These are phyloP conservation scores for Hormaphis cornu DNA, from an alignment of 1,140 invertebrate species.

Conservation along the genomic window DNA sequence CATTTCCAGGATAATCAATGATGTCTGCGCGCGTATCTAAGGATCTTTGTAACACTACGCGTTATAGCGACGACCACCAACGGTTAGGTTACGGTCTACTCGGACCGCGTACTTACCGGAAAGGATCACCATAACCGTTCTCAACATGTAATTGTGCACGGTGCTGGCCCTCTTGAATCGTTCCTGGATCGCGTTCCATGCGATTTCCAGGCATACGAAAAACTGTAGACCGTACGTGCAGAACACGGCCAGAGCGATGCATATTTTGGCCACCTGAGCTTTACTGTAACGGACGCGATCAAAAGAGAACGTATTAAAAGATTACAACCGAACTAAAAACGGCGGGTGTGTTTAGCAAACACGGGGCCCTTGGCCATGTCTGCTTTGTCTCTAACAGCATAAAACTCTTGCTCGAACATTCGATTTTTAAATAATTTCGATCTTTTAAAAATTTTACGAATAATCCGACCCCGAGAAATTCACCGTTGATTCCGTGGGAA, in stretches of 20 bases:
- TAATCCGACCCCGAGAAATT: too few relatives aligned
- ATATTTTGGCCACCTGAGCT: constrained; percentile 73
- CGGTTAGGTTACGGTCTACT: not conserved
- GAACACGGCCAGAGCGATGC: constrained; percentile 80
- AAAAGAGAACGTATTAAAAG: constrained; percentile 32
- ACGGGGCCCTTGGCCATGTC: too few relatives aligned
- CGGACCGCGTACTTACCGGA: constrained; percentile 6
- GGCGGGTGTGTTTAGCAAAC: too few relatives aligned
- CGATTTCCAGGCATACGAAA: constrained; percentile 82
- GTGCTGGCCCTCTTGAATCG: constrained; percentile 55
- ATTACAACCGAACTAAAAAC: too few relatives aligned
- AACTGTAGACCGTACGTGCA: constrained; percentile 93
- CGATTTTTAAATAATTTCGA: too few relatives aligned
- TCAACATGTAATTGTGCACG: constrained; percentile 65
- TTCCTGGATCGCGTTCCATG: constrained; percentile 63
- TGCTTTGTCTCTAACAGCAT: too few relatives aligned
- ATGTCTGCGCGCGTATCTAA: not conserved
- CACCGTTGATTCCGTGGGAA: too few relatives aligned
- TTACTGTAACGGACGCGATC: constrained; percentile 51
- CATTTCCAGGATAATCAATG: not conserved
- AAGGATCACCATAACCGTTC: constrained; percentile 50
- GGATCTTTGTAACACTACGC: not conserved
- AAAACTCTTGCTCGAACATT: too few relatives aligned
- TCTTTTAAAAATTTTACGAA: too few relatives aligned
- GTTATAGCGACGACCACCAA: not conserved